Base-by-base conservation (phyloP, 1,140 invertebrate species). In the Euura lappo region DNA sequence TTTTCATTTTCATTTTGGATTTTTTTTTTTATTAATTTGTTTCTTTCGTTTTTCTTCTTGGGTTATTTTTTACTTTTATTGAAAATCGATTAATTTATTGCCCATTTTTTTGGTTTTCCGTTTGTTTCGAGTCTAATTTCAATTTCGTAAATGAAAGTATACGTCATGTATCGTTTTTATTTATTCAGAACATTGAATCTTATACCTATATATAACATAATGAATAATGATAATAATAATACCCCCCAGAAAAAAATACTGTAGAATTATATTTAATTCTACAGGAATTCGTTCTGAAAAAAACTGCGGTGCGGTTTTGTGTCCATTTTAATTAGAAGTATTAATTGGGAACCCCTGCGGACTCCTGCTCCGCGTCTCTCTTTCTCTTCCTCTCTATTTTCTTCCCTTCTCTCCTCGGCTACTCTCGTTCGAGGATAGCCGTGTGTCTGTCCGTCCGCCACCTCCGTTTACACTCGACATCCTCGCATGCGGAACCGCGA, bases 391-490 rank as follows among this genome's bases (percentile, higher is more conserved):
- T 69, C 70, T 72, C 69, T 71, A 65, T 28, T 69, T 77, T 68
- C 65, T 42, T 69, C 44, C 8, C 46, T 47, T 7, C 10, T 10
- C 64, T 70, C 75, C 73, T 76, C 75, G 65, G 75, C 76, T 72
- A 70, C 67, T 72, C 67, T 65, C 45, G 73, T 66, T 28, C 73
- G 72, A 60, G 51, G 67, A 68, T 51, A 64, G 69, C 67, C 65
- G 74, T 69, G 74, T 73, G 44, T 46, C 45, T 66, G 65, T 66
- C 70, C 71, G 76, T 72, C 74, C 72, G 76, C 77, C 82, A 81
- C 78, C 79, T 80, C 76, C 83, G 83, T 81, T 85, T 84, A 82
- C 80, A 84, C 83, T 83, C 83, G 83, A 81, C 85, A 84, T 81
- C 82, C 82, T 81, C 79, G 79, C 79, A 79, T 80, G 76, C 72